Evolutionary conservation across 2,888 invertebrate genomes (phyloP).

Genomic region (Apeira syringaria): DNA sequence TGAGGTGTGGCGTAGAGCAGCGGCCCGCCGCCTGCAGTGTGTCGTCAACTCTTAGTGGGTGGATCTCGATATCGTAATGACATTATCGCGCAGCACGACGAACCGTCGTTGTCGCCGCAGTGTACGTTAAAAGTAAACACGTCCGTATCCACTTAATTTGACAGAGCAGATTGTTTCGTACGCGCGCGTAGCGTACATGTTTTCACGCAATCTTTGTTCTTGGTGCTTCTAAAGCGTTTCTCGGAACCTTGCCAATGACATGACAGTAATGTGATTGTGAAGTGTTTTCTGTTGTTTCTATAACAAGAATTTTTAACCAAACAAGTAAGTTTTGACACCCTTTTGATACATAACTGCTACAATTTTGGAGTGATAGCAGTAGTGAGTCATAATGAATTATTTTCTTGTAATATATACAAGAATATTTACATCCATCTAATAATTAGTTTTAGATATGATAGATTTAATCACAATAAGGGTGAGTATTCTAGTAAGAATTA

Average conservation of each 20-base stretch:
- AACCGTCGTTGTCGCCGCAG: slow-evolving; percentile 3
- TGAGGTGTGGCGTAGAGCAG: slow-evolving; percentile 38
- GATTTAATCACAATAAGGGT: too few species aligned
- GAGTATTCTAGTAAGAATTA: too few species aligned
- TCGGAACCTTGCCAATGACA: slow-evolving; percentile 34
- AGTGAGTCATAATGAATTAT: slow-evolving; percentile 23
- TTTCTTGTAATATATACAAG: too few species aligned
- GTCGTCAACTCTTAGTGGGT: slow-evolving; percentile 64
- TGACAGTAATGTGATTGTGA: slow-evolving; percentile 33
- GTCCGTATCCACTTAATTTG: too few species aligned
- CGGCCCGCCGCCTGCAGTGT: slow-evolving; percentile 43
- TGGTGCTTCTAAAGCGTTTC: slow-evolving; percentile 18
- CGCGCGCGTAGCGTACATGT: slow-evolving; percentile 12
- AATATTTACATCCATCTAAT: too few species aligned
- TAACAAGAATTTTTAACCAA: slow-evolving; percentile 11
- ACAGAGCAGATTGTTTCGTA: slow-evolving; percentile 5
- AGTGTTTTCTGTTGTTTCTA: slow-evolving; percentile 10
- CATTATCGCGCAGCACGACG: slow-evolving; percentile 42
- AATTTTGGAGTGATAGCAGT: slow-evolving; percentile 9
- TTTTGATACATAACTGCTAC: not conserved
- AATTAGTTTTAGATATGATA: too few species aligned
- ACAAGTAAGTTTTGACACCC: slow-evolving; percentile 24
- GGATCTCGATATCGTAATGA: slow-evolving; percentile 61
- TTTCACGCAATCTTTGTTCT: slow-evolving; percentile 18
- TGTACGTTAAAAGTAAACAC: not conserved